phyloP scores from a whole-genome alignment of 2,888 invertebrate species.

The Lamellibrachia satsuma region DNA sequence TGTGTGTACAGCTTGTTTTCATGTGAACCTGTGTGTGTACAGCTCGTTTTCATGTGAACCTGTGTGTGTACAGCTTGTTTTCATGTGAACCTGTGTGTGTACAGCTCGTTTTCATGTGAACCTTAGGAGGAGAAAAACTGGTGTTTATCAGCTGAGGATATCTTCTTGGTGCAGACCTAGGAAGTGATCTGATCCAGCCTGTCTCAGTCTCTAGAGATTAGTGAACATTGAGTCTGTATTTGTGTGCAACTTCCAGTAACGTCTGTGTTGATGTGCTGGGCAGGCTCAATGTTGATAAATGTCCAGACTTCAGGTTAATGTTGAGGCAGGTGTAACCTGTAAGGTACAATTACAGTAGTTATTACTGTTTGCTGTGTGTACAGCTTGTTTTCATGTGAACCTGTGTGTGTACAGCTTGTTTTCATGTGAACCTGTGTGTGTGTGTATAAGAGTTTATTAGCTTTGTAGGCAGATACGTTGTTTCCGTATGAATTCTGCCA shows the following conservation, averaged over 20 bases:
- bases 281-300: neutral
- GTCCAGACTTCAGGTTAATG: neutral
- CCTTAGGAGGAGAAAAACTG: neutral
- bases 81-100: too few relatives aligned
- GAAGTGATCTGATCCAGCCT: neutral
- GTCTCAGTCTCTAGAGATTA: neutral
- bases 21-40: too few relatives aligned
- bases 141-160: neutral
- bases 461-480: too few relatives aligned
- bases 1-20: too few relatives aligned
- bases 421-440: neutral
- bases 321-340: neutral
- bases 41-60: too few relatives aligned
- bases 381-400: neutral
- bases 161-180: neutral
- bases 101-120: too few relatives aligned
- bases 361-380: neutral
- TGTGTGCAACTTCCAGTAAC: neutral
- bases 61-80: too few relatives aligned
- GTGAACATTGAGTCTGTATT: neutral
- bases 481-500: too few relatives aligned
- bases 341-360: neutral
- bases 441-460: too few relatives aligned
- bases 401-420: neutral
- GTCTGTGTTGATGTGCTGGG: neutral